These are phyloP conservation scores for Phanerotoma sp. DNA, from an alignment of 2,888 invertebrate species.

Conservation along the genomic window DNA sequence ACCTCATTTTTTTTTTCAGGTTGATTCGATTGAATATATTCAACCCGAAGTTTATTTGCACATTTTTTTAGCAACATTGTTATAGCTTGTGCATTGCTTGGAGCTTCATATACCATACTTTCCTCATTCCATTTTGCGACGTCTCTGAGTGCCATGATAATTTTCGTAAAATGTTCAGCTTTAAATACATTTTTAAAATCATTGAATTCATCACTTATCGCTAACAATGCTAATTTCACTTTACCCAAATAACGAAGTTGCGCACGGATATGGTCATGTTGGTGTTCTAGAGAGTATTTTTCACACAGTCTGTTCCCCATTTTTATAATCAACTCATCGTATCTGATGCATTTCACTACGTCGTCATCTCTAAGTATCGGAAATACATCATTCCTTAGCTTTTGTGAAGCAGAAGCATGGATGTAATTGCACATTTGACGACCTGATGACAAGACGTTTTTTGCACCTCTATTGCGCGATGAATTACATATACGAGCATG, in stretches of 20 bases:
- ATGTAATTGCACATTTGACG: constrained; percentile 27
- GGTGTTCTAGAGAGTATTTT: constrained; percentile 26
- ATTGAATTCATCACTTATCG: constrained; percentile 9
- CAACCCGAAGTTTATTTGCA: no score
- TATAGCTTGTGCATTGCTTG: constrained; percentile 10
- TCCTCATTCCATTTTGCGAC: constrained; percentile 15
- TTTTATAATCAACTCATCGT: constrained; percentile 30
- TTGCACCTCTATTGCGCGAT: no score
- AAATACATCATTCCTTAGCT: constrained; percentile 25
- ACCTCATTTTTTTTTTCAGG: no score
- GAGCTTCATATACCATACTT: constrained; percentile 7
- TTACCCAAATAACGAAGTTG: constrained; percentile 24
- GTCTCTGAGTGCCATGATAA: constrained; percentile 17
- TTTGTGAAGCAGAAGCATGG: constrained; percentile 21
- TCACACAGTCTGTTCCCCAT: constrained; percentile 28
- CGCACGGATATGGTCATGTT: constrained; percentile 28
- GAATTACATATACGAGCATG: no score
- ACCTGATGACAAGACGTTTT: no score
- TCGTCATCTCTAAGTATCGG: constrained; percentile 31
- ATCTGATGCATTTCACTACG: constrained; percentile 27
- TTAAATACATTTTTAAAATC: constrained; percentile 23
- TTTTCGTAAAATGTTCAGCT: constrained; percentile 21
- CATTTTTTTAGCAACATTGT: no score
- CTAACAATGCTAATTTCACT: constrained; percentile 8
- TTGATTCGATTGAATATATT: no score